These are phyloP conservation scores for Myanophis thanlyinensis DNA, from an alignment of 2,113 vertebrate species.

Conservation along the genomic window DNA sequence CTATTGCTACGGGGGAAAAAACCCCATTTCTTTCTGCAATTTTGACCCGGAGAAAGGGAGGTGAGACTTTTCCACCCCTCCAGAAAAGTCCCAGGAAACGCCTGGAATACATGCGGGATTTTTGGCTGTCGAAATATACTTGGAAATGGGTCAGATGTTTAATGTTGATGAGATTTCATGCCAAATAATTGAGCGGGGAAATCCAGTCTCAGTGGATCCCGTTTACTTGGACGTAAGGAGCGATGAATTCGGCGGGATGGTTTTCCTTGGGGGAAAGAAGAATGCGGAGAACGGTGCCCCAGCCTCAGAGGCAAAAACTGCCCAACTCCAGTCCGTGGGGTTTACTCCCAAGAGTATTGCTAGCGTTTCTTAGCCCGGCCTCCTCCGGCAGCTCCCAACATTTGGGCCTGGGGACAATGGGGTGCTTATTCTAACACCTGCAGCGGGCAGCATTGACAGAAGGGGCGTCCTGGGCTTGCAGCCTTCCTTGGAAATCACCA, in stretches of 20 bases:
- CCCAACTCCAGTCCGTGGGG: neutral
- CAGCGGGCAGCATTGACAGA: neutral
- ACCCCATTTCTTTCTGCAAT: neutral
- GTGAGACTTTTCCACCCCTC: neutral
- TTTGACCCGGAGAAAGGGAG: neutral
- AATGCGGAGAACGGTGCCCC: no score
- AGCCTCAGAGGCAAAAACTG: neutral
- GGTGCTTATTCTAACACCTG: neutral
- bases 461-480: neutral
- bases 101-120: neutral
- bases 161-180: neutral
- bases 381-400: neutral
- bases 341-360: neutral
- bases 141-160: no score
- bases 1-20: neutral
- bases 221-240: neutral
- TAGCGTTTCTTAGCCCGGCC: neutral
- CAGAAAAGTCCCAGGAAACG: neutral
- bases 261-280: neutral
- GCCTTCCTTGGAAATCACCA: neutral
- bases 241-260: neutral
- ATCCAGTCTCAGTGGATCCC: neutral
- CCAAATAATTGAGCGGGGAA: neutral
- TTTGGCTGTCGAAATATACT: no score
- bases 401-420: neutral